A percentile compares a stretch with the other conserved stretches of the same genome.
These are phyloP conservation scores for Chaenocephalus aceratus DNA, from an alignment of 2,113 vertebrate species.

Conservation along the genomic window DNA sequence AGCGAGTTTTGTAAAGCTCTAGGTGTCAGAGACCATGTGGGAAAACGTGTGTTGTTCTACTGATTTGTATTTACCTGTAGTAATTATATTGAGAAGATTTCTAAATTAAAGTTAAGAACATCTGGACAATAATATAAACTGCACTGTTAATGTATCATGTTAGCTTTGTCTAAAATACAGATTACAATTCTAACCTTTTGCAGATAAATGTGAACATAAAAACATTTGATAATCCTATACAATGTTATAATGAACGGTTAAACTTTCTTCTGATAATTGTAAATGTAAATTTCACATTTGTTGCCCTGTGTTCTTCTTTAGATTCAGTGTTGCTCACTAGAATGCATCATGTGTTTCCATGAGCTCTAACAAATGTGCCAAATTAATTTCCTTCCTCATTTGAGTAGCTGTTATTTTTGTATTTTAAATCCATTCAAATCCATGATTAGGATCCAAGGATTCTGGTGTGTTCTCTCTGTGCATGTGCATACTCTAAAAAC, in stretches of 20 bases:
- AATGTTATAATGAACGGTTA: background rate
- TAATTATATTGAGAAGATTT: background rate
- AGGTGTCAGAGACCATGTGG: background rate
- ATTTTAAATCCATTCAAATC: background rate
- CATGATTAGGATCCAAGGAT: too few relatives aligned
- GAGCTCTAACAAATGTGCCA: background rate
- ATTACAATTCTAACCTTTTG: background rate
- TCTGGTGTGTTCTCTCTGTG: too few relatives aligned
- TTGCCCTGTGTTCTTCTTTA: background rate
- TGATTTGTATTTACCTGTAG: background rate
- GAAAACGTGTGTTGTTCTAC: background rate
- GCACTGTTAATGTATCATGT: background rate
- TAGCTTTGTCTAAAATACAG: background rate
- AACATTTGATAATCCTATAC: background rate
- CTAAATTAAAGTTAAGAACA: background rate
- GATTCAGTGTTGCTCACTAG: background rate
- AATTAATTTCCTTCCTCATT: conserved; percentile 1
- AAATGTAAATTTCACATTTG: background rate
- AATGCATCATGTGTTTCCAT: background rate
- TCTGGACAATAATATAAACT: background rate
- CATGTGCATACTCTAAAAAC: background rate
- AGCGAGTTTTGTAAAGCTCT: background rate
- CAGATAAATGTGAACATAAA: background rate
- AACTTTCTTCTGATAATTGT: background rate
- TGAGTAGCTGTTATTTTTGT: background rate